Conservation (phyloP, 2,797 vertebrate species). For the Micropoecilia bifurca region DNA sequence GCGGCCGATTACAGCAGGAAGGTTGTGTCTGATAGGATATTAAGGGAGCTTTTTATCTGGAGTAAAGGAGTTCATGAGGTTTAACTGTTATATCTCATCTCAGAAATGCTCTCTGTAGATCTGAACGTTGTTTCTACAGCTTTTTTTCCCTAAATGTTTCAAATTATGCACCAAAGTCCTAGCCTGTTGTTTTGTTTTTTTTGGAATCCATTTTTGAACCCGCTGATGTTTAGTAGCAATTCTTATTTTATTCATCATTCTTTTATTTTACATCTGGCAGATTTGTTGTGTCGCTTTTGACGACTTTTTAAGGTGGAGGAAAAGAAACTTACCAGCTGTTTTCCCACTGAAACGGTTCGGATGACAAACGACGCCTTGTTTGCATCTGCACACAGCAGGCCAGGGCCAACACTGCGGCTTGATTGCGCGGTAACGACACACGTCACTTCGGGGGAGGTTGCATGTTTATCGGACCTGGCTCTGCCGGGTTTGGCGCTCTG, state of each 20-base stretch:
- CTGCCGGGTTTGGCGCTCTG: slow-evolving; percentile 48
- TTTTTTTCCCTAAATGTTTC: not conserved
- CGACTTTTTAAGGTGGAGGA: slow-evolving; percentile 13
- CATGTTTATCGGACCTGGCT: slow-evolving; percentile 27
- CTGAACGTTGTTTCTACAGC: not conserved
- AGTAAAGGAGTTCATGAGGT: slow-evolving; percentile 70
- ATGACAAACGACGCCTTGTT: slow-evolving; percentile 36
- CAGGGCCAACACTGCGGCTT: slow-evolving; percentile 34
- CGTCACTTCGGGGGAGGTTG: slow-evolving; percentile 19
- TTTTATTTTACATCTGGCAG: slow-evolving; percentile 14
- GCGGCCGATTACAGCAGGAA: slow-evolving; percentile 59
- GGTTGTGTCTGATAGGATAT: slow-evolving; percentile 70
- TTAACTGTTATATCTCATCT: slow-evolving; percentile 47
- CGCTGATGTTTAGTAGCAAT: not conserved
- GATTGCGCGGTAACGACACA: slow-evolving; percentile 30
- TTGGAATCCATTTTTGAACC: too few relatives aligned
- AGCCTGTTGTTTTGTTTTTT: not conserved
- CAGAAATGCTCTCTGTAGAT: slow-evolving; percentile 38
- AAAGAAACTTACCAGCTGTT: slow-evolving; percentile 24
- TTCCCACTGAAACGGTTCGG: slow-evolving; percentile 21
- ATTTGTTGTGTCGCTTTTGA: slow-evolving; percentile 46
- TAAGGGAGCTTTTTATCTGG: slow-evolving; percentile 62
- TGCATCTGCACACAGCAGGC: slow-evolving; percentile 41
- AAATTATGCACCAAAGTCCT: not conserved
- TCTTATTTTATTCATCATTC: not conserved